Percentiles rank a stretch among this genome's conserved stretches.
phyloP scores from a whole-genome alignment of 2,113 vertebrate genomes.

The Arizona elegans region DNA sequence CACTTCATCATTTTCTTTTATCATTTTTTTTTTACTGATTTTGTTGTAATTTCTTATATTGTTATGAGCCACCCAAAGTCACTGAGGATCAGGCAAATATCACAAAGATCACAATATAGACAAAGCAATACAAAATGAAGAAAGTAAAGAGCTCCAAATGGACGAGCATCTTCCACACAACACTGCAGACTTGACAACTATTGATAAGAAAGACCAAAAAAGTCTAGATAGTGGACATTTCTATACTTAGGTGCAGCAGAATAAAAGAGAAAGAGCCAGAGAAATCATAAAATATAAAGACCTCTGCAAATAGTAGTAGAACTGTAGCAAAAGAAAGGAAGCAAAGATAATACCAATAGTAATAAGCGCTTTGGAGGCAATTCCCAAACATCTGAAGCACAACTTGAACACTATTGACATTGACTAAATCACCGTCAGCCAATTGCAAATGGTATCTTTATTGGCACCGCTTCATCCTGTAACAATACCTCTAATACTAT shows the following conservation, averaged over 20 bases:
- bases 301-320: neutral
- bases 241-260: neutral
- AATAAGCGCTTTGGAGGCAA: neutral
- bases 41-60: neutral
- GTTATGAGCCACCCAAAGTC: neutral
- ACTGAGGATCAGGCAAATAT: neutral
- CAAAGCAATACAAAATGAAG: neutral
- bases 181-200: neutral
- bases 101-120: neutral
- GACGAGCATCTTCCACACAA: neutral
- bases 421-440: neutral
- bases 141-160: neutral
- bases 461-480: neutral
- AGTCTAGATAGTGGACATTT: neutral
- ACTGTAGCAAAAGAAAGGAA: neutral
- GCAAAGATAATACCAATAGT: neutral
- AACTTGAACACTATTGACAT: neutral
- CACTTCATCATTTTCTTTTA: neutral
- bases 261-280: neutral
- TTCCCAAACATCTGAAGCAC: neutral
- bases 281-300: neutral
- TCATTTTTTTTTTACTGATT: neutral
- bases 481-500: neutral
- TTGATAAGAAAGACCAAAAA: neutral
- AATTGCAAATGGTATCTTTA: neutral